Conservation (phyloP, 2,113 vertebrate species). For the Hydrochoerus hydrochaeris region DNA sequence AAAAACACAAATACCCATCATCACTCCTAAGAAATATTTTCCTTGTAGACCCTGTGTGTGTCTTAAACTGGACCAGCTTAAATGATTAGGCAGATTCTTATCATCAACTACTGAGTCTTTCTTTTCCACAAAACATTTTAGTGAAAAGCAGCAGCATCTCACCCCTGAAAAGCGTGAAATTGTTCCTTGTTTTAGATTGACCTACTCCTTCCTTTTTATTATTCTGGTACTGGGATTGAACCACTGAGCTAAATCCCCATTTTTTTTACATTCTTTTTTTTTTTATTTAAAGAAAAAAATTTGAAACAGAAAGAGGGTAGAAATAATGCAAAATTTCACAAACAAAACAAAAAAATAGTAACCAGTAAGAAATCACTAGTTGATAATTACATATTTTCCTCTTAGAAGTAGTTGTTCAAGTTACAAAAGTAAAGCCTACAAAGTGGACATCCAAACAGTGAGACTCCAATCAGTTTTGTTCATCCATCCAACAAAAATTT, state of each 20-base stretch:
- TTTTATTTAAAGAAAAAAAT: too few relatives aligned
- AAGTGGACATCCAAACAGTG: too few relatives aligned
- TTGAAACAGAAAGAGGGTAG: too few relatives aligned
- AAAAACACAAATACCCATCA: background rate
- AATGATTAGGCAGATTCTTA: background rate
- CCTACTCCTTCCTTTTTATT: background rate
- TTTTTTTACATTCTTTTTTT: too few relatives aligned
- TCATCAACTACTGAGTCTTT: conserved; percentile 34
- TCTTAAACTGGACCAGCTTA: background rate
- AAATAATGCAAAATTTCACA: too few relatives aligned
- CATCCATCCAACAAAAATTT: too few relatives aligned
- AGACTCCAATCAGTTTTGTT: too few relatives aligned
- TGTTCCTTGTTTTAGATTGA: background rate
- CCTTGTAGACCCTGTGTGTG: background rate
- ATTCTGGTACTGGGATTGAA: background rate
- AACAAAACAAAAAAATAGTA: too few relatives aligned
- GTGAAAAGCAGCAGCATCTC: background rate
- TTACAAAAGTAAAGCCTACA: too few relatives aligned
- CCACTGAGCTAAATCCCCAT: background rate
- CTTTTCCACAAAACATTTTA: background rate
- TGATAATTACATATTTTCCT: too few relatives aligned
- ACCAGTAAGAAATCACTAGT: too few relatives aligned
- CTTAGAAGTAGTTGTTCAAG: too few relatives aligned
- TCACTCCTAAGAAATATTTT: background rate
- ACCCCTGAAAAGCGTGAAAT: background rate